Percentiles rank a stretch among this genome's conserved stretches.
phyloP scores from a whole-genome alignment of 2,888 invertebrate genomes.

The Stenodema calcarata region DNA sequence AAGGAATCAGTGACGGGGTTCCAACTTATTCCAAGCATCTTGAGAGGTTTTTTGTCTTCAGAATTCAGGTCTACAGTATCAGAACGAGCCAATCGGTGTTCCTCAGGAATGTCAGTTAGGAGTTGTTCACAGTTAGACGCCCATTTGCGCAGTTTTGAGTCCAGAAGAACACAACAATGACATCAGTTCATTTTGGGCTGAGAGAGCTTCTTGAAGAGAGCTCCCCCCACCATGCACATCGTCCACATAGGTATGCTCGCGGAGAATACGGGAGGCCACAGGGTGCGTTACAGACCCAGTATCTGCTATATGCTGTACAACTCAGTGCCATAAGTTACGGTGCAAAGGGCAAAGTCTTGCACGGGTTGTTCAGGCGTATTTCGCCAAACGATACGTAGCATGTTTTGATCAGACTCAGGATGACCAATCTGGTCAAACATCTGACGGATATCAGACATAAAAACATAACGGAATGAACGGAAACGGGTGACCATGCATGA shows the following conservation, averaged over 20 bases:
- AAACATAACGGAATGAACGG: neutral
- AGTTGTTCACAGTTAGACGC: neutral
- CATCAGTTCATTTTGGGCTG: neutral
- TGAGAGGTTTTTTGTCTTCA: too few relatives aligned
- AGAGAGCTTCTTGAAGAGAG: neutral
- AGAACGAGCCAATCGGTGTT: neutral
- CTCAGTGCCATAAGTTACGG: neutral
- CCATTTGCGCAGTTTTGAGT: neutral
- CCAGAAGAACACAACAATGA: neutral
- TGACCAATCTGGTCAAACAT: slow-evolving; percentile 1
- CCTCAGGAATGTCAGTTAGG: neutral
- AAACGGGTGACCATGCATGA: neutral
- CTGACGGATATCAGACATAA: neutral
- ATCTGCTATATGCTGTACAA: neutral
- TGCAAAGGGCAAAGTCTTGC: neutral
- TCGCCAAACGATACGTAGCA: slow-evolving; percentile 6
- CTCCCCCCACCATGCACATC: neutral
- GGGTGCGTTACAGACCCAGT: neutral
- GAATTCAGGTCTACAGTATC: too few relatives aligned
- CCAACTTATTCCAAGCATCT: too few relatives aligned
- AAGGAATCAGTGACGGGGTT: too few relatives aligned
- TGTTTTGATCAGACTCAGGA: neutral
- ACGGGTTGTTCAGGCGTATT: neutral
- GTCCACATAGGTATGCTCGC: neutral
- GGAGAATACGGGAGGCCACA: neutral